phyloP scores from a whole-genome alignment of 2,113 vertebrate genomes.

The Calyptommatus sinebrachiatus region DNA sequence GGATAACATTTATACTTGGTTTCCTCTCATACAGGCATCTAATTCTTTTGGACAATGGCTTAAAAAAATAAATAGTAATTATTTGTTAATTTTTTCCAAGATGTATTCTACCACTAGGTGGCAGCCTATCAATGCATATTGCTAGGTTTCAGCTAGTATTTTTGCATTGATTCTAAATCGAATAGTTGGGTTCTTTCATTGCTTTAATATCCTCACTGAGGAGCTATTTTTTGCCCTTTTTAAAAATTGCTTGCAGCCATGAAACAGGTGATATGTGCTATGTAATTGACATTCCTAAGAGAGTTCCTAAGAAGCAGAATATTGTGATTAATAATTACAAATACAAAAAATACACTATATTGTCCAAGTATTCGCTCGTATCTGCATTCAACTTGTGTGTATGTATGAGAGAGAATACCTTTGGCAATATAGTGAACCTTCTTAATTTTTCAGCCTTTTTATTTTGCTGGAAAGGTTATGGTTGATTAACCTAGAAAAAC shows the following conservation, averaged over 20 bases:
- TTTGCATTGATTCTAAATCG: neutral
- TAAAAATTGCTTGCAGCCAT: neutral
- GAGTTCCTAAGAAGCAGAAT: neutral
- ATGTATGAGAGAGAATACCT: too few species aligned
- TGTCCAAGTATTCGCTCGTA: too few species aligned
- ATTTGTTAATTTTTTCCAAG: neutral
- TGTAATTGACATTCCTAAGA: neutral
- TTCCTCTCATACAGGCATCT: neutral
- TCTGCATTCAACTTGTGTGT: too few species aligned
- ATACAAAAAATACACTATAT: too few species aligned
- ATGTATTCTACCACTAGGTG: conserved; percentile 53
- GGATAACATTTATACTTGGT: neutral
- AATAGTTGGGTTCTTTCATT: neutral
- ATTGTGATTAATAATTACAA: neutral
- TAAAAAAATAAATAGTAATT: neutral
- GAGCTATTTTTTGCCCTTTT: neutral
- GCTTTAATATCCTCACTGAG: neutral
- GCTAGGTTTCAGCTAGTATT: neutral
- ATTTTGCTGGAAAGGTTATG: neutral
- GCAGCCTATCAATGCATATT: conserved; percentile 46
- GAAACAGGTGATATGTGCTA: too few species aligned
- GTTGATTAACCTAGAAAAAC: neutral
- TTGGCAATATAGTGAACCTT: neutral
- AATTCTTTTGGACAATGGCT: neutral
- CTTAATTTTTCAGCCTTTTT: neutral